Percentiles rank a stretch among this genome's conserved stretches.
Conservation (phyloP, 2,797 vertebrate species). For the Myoxocephalus aenaeus region DNA sequence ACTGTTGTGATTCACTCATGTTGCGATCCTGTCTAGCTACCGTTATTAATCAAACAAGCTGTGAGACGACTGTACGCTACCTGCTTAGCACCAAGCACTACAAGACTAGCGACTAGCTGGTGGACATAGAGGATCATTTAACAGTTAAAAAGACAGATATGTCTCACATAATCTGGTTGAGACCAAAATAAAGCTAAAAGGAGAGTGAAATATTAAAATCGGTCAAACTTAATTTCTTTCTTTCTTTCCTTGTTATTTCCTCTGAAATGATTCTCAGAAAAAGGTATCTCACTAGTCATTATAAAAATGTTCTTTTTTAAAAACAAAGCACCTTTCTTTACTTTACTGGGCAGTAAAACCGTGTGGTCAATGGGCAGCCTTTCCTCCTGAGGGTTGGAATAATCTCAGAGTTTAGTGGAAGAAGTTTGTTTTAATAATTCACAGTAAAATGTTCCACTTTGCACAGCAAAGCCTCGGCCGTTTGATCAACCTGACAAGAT, state of each 20-base stretch:
- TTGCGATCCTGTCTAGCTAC: no score
- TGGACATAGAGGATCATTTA: not conserved
- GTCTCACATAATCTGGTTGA: not conserved
- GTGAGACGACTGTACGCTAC: not conserved
- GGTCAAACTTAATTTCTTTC: not conserved
- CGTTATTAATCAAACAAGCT: not conserved
- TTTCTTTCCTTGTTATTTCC: not conserved
- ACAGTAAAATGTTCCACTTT: conserved; percentile 19
- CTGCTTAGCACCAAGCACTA: not conserved
- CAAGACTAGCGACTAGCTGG: not conserved
- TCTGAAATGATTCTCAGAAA: not conserved
- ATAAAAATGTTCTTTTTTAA: not conserved
- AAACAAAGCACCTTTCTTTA: not conserved
- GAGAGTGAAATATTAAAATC: not conserved
- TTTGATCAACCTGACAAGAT: conserved; percentile 41
- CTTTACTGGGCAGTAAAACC: not conserved
- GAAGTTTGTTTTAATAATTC: conserved; percentile 39
- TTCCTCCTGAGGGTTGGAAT: not conserved
- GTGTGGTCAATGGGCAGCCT: not conserved
- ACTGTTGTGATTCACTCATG: not conserved
- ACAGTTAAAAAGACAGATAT: not conserved
- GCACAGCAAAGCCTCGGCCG: not conserved
- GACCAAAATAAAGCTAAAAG: not conserved
- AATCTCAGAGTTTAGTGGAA: not conserved
- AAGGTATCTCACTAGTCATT: not conserved